These are phyloP conservation scores for Nycticorax nycticorax DNA, from an alignment of 2,113 vertebrate species.

Conservation along the genomic window DNA sequence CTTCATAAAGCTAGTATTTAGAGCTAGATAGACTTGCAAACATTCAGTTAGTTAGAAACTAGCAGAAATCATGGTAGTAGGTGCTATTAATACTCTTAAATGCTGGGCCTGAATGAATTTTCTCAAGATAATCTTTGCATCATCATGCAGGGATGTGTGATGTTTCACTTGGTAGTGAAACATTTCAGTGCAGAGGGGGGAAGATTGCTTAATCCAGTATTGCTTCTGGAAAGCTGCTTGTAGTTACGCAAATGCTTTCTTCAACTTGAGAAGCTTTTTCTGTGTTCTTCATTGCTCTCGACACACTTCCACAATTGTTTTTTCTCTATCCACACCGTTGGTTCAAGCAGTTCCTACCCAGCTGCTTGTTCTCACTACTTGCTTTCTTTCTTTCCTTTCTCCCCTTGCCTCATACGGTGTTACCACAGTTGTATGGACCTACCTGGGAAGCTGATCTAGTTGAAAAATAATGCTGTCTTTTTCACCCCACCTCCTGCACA, in stretches of 20 bases:
- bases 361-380: background rate
- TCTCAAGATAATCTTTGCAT: background rate
- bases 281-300: background rate
- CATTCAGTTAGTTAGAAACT: background rate
- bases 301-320: background rate
- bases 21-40: background rate
- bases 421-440: background rate
- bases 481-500: background rate
- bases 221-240: conserved; percentile 24
- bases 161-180: background rate
- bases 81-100: background rate
- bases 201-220: background rate
- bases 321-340: background rate
- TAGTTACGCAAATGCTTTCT: background rate
- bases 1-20: background rate
- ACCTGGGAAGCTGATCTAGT: background rate
- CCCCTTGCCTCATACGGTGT: background rate
- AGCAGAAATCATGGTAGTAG: background rate
- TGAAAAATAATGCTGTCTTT: conserved; percentile 7
- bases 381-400: background rate
- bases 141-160: background rate
- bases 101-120: background rate
- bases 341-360: background rate
- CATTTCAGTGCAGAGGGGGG: background rate
- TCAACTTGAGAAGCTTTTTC: background rate